These are phyloP conservation scores for Oscheius sp. DNA, from an alignment of 2,888 invertebrate species.

Conservation along the genomic window DNA sequence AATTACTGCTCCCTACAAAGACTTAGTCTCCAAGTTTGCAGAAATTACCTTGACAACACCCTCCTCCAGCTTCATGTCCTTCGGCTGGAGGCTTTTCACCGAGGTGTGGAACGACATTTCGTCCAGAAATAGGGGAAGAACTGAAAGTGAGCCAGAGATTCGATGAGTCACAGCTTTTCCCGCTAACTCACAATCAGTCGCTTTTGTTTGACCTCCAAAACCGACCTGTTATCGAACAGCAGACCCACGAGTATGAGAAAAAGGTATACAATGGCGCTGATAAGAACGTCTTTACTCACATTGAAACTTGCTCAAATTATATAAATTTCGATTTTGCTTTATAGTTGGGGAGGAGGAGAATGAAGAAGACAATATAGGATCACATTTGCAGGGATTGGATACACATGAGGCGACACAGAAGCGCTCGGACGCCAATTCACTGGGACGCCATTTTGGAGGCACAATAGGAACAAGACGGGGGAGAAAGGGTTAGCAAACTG, in stretches of 20 bases:
- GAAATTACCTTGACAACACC: constrained; percentile 59
- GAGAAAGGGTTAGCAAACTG: not conserved
- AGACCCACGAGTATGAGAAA: not conserved
- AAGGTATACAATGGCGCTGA: not conserved
- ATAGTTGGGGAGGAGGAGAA: constrained; percentile 11
- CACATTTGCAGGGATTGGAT: constrained; percentile 29
- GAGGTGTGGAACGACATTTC: constrained; percentile 55
- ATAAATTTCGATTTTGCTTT: constrained; percentile 23
- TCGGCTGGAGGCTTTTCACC: constrained; percentile 62
- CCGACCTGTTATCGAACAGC: constrained; percentile 12
- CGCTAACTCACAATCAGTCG: not conserved
- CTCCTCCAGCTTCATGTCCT: constrained; percentile 63
- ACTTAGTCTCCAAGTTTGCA: no score
- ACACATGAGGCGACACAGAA: constrained; percentile 22
- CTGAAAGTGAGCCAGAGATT: not conserved
- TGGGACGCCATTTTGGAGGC: constrained; percentile 25
- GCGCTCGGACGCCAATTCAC: constrained; percentile 16
- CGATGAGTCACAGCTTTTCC: not conserved
- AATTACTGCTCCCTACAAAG: constrained; percentile 50
- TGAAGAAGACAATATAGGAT: constrained; percentile 22
- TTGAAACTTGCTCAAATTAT: constrained; percentile 18
- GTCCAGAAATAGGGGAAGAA: not conserved
- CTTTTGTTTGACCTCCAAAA: not conserved
- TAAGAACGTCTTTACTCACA: constrained; percentile 23
- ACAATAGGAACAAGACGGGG: constrained; percentile 24